phyloP scores from a whole-genome alignment of 2,888 invertebrate species.

The Caenorhabditis macrosperma region DNA sequence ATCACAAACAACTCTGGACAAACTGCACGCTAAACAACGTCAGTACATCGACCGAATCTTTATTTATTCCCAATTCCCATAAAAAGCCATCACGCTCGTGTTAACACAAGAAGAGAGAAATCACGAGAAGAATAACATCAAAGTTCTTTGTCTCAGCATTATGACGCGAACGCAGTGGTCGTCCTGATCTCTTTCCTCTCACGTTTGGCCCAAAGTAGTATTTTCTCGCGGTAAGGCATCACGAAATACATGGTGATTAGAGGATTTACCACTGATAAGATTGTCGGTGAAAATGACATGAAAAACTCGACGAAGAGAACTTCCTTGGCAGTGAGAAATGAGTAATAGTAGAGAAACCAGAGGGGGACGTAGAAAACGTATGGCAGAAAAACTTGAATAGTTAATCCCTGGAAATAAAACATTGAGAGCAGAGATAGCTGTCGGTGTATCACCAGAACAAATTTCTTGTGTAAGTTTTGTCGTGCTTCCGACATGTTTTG shows the following conservation, averaged over 20 bases:
- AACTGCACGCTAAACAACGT: too few species aligned
- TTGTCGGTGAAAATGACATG: neutral
- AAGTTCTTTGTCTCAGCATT: neutral
- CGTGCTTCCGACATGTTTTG: conserved; percentile 1
- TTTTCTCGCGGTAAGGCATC: neutral
- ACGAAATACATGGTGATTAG: neutral
- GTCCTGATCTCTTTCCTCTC: neutral
- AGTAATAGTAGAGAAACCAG: neutral
- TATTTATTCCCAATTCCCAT: too few species aligned
- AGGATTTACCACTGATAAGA: neutral
- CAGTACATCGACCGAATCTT: too few species aligned
- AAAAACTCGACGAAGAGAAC: neutral
- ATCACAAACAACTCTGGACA: too few species aligned
- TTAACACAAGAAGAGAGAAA: neutral
- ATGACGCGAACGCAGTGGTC: neutral
- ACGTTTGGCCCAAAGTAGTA: neutral
- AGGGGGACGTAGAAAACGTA: neutral
- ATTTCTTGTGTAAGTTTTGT: neutral
- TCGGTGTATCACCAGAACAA: neutral
- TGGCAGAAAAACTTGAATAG: neutral
- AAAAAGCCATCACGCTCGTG: too few species aligned
- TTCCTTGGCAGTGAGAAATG: neutral
- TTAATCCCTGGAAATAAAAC: neutral
- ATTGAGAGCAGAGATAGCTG: neutral
- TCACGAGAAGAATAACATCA: neutral